A percentile compares a stretch with the other conserved stretches of the same genome.
Evolutionary conservation across 2,888 invertebrate genomes (phyloP).

Genomic region (Lochmaea crataegi): DNA sequence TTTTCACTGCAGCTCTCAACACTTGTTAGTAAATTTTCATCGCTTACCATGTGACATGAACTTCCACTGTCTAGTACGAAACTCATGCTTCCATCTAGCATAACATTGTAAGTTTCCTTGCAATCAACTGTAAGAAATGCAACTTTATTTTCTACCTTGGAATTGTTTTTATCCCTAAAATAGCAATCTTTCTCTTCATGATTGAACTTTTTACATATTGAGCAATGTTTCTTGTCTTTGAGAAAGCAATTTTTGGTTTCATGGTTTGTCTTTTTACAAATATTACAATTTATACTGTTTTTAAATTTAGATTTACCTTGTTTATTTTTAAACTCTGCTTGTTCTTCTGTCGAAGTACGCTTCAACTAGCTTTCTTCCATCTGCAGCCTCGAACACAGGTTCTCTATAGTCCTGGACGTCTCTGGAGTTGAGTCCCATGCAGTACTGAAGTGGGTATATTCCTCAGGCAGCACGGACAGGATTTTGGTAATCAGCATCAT

Average conservation of each 20-base stretch:
- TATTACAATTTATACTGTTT: background rate
- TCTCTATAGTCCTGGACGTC: background rate
- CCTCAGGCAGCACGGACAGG: slow-evolving; percentile 19
- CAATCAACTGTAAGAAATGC: background rate
- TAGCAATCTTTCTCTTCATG: slow-evolving; percentile 1
- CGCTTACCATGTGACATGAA: too few species aligned
- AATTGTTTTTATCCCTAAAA: background rate
- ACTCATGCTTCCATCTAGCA: background rate
- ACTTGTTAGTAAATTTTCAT: too few species aligned
- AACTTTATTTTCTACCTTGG: background rate
- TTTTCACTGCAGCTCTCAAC: background rate
- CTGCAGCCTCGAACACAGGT: background rate
- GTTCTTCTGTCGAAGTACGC: background rate
- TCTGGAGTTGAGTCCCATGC: slow-evolving; percentile 19
- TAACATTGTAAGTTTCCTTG: background rate
- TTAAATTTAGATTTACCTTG: background rate
- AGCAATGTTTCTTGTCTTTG: background rate
- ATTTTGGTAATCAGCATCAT: slow-evolving; percentile 16
- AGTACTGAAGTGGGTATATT: slow-evolving; percentile 25
- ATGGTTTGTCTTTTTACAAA: background rate
- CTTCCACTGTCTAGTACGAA: background rate
- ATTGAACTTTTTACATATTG: background rate
- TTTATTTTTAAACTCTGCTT: background rate
- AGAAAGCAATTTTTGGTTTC: background rate
- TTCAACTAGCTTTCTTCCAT: background rate